phyloP scores from a whole-genome alignment of 2,888 invertebrate species.

The Chymomyza amoena region DNA sequence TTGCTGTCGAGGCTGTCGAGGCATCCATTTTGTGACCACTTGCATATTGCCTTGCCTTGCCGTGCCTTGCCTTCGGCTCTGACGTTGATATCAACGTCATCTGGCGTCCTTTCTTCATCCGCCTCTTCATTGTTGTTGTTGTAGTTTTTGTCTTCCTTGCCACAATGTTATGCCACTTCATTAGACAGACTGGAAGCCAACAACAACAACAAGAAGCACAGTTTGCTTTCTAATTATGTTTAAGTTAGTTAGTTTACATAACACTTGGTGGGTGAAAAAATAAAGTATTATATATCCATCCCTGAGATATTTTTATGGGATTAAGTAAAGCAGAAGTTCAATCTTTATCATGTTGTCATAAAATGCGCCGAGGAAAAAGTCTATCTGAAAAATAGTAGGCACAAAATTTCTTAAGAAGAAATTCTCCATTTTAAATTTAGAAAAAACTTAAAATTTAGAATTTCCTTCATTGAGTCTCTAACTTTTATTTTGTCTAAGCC shows the following conservation, averaged over 20 bases:
- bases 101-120: conserved; percentile 15
- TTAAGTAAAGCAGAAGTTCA: background rate
- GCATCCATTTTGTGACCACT: conserved; percentile 34
- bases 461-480: no score
- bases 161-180: conserved; percentile 72
- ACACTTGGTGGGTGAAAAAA: conserved; percentile 11
- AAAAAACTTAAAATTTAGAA: no score
- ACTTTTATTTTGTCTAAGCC: no score
- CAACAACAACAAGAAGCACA: background rate
- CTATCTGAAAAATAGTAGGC: no score
- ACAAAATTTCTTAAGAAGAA: no score
- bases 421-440: no score
- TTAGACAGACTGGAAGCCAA: conserved; percentile 35
- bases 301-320: background rate
- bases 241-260: background rate
- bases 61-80: conserved; percentile 49
- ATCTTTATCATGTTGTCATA: background rate
- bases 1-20: conserved; percentile 9
- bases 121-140: background rate
- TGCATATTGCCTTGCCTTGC: conserved; percentile 44
- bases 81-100: conserved; percentile 42
- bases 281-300: conserved; percentile 11
- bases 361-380: no score
- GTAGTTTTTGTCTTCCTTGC: no score
- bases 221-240: background rate